phyloP scores from a whole-genome alignment of 2,888 invertebrate genomes.

The Lobophora halterata region DNA sequence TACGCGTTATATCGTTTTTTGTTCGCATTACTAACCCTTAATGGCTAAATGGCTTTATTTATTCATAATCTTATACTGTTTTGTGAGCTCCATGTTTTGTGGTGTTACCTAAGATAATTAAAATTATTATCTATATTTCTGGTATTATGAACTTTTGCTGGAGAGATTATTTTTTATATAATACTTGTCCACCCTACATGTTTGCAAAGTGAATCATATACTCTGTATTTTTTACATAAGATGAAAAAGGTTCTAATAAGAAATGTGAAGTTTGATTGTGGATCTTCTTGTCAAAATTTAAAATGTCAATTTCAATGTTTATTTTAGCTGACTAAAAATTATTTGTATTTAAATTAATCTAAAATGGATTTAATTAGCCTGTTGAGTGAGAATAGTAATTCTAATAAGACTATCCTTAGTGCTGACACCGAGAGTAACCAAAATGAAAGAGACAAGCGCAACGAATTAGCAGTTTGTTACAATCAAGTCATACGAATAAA shows the following conservation, averaged over 20 bases:
- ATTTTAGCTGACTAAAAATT: slow-evolving; percentile 18
- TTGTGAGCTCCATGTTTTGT: too few relatives aligned
- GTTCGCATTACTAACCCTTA: slow-evolving; percentile 39
- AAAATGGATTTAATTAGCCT: slow-evolving; percentile 20
- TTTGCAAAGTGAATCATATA: too few relatives aligned
- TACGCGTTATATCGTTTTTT: slow-evolving; percentile 44
- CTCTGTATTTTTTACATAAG: too few relatives aligned
- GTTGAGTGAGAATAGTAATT: slow-evolving; percentile 10
- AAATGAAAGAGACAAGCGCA: neutral
- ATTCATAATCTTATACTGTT: slow-evolving; percentile 40
- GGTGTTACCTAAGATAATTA: neutral
- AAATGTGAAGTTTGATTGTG: too few relatives aligned
- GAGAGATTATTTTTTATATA: too few relatives aligned
- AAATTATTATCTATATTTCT: too few relatives aligned
- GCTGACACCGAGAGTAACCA: neutral
- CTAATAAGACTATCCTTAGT: slow-evolving; percentile 4
- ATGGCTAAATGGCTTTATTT: slow-evolving; percentile 52
- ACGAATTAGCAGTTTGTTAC: slow-evolving; percentile 6
- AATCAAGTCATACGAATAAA: slow-evolving; percentile 8
- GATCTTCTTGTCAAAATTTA: slow-evolving; percentile 3
- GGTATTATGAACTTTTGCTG: too few relatives aligned
- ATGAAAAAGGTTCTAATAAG: too few relatives aligned
- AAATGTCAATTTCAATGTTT: slow-evolving; percentile 18
- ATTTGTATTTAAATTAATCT: slow-evolving; percentile 5
- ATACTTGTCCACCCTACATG: too few relatives aligned